These are phyloP conservation scores for Hetaerina americana DNA, from an alignment of 1,140 invertebrate species.

Conservation along the genomic window DNA sequence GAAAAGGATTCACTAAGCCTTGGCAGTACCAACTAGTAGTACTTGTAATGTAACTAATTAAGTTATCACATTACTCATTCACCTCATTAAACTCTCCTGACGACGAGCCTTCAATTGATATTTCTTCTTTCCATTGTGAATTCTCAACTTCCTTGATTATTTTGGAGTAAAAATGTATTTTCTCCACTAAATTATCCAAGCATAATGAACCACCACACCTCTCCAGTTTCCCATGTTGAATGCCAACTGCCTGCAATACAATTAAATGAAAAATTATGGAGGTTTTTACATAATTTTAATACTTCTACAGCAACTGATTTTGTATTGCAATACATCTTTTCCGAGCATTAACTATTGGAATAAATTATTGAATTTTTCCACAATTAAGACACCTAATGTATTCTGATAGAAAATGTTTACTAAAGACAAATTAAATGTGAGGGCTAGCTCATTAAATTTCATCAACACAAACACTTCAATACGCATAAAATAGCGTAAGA, in stretches of 20 bases:
- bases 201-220: background rate
- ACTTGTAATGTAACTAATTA: background rate
- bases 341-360: background rate
- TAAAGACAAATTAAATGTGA: background rate
- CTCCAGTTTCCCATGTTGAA: background rate
- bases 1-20: background rate
- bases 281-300: background rate
- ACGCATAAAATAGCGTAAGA: too few species aligned
- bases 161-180: background rate
- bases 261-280: background rate
- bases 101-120: background rate
- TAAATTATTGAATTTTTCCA: background rate
- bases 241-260: background rate
- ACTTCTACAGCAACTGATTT: too few species aligned
- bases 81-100: background rate
- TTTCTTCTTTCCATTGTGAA: background rate
- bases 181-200: background rate
- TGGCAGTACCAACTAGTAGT: background rate
- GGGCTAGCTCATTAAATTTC: too few species aligned
- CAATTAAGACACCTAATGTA: background rate
- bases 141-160: background rate
- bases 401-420: background rate
- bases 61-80: too few species aligned
- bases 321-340: background rate
- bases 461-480: too few species aligned